Evolutionary conservation across 2,888 invertebrate species (phyloP).

Genomic region (Archips xylosteana): DNA sequence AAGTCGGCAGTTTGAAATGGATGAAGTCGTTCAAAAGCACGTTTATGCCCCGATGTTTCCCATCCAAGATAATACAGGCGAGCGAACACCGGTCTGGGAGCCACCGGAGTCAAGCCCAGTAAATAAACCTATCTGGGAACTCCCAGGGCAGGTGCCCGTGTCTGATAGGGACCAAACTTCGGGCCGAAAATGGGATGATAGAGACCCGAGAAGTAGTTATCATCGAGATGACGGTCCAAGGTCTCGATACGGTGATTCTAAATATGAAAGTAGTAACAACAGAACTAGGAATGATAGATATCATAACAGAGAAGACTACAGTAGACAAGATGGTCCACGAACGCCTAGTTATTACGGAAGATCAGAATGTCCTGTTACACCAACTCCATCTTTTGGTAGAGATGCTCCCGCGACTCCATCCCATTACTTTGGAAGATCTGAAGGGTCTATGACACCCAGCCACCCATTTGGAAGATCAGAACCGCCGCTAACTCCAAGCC

Average conservation of each 20-base stretch:
- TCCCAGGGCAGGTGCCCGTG: constrained; percentile 26
- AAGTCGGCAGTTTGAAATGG: constrained; percentile 60
- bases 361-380: constrained; percentile 50
- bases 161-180: constrained; percentile 40
- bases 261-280: constrained; percentile 50
- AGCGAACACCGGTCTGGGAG: constrained; percentile 49
- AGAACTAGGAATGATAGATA: constrained; percentile 52
- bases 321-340: constrained; percentile 50
- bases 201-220: constrained; percentile 45
- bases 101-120: constrained; percentile 22
- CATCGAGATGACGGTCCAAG: constrained; percentile 50
- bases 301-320: constrained; percentile 38
- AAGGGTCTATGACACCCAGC: constrained; percentile 63
- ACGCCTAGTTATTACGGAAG: constrained; percentile 51
- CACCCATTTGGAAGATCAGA: constrained; percentile 64
- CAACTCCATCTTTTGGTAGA: constrained; percentile 59
- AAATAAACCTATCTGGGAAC: constrained; percentile 41
- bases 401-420: constrained; percentile 59
- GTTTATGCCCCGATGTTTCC: constrained; percentile 70
- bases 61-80: constrained; percentile 54
- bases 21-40: constrained; percentile 60
- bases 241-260: constrained; percentile 47
- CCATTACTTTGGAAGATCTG: constrained; percentile 60
- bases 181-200: constrained; percentile 50
- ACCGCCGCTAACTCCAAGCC: constrained; percentile 50